Base-by-base conservation (phyloP, 2,888 invertebrate species). In the Latrodectus elegans region DNA sequence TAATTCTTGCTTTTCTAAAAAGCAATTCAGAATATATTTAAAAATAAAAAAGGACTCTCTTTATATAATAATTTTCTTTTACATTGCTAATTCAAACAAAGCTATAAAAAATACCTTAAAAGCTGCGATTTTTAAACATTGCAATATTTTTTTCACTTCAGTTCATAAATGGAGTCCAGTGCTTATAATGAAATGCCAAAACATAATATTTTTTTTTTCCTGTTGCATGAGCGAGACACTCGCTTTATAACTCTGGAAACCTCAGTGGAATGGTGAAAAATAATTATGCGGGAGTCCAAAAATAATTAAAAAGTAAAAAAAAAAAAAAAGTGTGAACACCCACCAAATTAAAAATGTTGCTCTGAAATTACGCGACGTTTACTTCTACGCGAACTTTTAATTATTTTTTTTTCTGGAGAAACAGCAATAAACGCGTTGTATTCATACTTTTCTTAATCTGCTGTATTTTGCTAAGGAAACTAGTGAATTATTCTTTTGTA, bases 351-450 rank as follows among this genome's bases (percentile, higher is more conserved):
- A 60, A 60, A 60, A 60, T 60, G 14, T n/a, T 60, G 14, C 60
- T 60, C n/a, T 6, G n/a, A 15, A 60, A 60, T 60, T 60, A 60
- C 60, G n/a, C 60, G n/a, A 60, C n/a, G 60, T 60, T 60, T 60
- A 11, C n/a, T 60, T 38, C 38, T 2, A 38, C 8, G 11, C 10
- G n/a, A 10, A 60, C 60, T 60, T 60, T 60, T 15, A 60, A 60
- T 60, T 60, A 60, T 60, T 60, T 60, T 60, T 60, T 60, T n/a
- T 38, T 4, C 38, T 6, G 0, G n/a, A 60, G n/a, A 6, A 60
- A 60, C 12, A 60, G 60, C n/a, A 60, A 60, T 60, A 60, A 60
- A 60, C n/a, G 60, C n/a, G 38, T 60, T 60, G 60, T 60, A 60
- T 60, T 60, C 60, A 60, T 60, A 60, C 12, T 60, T 60, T 11